Evolutionary conservation across 1,140 invertebrate genomes (phyloP), one percentile per base, ranked within the genome.

Genomic region (Thereuonema tuberculata): DNA sequence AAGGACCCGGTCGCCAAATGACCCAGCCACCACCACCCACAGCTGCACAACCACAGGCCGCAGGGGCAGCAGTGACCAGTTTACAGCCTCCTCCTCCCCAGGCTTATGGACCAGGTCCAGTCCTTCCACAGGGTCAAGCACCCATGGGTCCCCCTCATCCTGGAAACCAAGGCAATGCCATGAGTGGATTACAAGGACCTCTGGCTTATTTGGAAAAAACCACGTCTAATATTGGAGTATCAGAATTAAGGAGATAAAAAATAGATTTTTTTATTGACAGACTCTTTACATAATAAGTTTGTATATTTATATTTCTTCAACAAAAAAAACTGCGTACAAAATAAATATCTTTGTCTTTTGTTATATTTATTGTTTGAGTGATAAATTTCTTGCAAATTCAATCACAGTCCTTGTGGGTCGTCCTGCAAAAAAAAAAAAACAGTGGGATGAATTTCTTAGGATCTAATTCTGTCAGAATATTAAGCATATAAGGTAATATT

Each of bases 201-300:
- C 74, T 86, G 25, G 84, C 84, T 1, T 87, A 83, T 70, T 74
- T 88, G 56, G 85, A 88, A 76, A 86, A 87, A 75, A 87, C 84
- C 59, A 84, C 85, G 60, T 85, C 83, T 69, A 86, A 85, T 75
- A 87, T 88, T 78, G 85, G 85, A 37, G 79, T 86, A 77, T 58
- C 61, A 63, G 14, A 66, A 26, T 27, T 55, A 25, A 12, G 53
- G 14, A 55, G 53, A 29, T 23, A 55, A 21, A 9, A 25, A 55
- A 27, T 14, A 27, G 25, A 55, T 55, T 55, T 55, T 5, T 55
- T 27, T 9, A 55, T 3, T 26, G 14, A 55, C 9, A 23, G 14
- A 17, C 27, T 27, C 5, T 27, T 27, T 3, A 5, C 21, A 5
- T 55, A 12, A 12, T 9, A 5, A 20, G 9, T 50, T 5, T 21